These are phyloP conservation scores for Microchirus variegatus DNA, from an alignment of 2,797 vertebrate genomes.

Conservation along the genomic window DNA sequence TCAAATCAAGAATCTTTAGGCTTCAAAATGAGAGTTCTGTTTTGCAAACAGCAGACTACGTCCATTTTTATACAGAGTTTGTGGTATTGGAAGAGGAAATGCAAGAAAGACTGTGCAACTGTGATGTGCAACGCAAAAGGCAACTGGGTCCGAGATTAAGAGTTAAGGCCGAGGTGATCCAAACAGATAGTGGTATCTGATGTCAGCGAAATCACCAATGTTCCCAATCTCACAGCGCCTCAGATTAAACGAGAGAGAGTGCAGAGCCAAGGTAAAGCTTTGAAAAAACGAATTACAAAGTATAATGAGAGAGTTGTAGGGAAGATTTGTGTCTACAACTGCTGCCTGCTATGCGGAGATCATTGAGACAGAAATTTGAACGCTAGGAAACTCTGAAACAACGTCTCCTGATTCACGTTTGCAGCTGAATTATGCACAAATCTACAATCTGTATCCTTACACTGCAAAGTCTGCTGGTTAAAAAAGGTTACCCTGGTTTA, in stretches of 20 bases:
- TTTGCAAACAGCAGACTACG: too few species aligned
- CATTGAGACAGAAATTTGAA: constrained; percentile 25
- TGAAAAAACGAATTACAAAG: constrained; percentile 22
- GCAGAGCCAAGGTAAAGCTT: constrained; percentile 50
- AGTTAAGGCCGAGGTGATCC: constrained; percentile 95
- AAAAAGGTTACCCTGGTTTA: constrained; percentile 11
- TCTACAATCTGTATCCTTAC: not conserved
- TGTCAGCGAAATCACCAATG: constrained; percentile 64
- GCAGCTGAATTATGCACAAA: constrained; percentile 19
- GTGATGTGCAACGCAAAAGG: constrained; percentile 67
- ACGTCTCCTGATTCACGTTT: constrained; percentile 5
- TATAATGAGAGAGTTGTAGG: not conserved
- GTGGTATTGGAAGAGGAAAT: not conserved
- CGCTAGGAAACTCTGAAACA: not conserved
- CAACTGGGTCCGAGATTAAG: constrained; percentile 69
- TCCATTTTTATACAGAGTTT: not conserved
- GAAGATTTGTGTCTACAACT: not conserved
- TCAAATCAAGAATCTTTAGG: too few species aligned
- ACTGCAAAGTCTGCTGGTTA: constrained; percentile 15
- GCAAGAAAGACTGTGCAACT: constrained; percentile 33
- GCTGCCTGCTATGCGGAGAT: constrained; percentile 2
- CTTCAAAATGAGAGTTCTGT: too few species aligned
- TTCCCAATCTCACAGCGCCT: constrained; percentile 70
- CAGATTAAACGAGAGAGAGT: constrained; percentile 2
- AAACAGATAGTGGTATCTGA: constrained; percentile 64